Evolutionary conservation across 2,797 vertebrate species (phyloP), one percentile per base, ranked within the genome.

Genomic region (Nyctalus aviator): DNA sequence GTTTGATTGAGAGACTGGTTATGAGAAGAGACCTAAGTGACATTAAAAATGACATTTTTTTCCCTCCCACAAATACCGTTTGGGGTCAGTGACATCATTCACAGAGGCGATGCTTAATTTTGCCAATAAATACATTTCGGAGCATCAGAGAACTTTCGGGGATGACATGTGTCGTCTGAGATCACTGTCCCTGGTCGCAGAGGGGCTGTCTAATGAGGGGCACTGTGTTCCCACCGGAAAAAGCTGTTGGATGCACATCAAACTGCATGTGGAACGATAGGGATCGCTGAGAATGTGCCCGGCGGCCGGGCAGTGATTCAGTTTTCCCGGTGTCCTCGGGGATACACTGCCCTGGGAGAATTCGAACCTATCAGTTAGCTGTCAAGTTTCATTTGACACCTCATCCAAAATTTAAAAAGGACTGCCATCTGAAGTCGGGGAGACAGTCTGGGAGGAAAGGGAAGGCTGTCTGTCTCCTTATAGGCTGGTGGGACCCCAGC

Each of bases 311-410:
- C 95, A 95, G 84, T 88, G 96, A 97, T 95, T 97, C 96, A 69
- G 95, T 95, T 96, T 96, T 89, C 87, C 4, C 35, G 2, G 0
- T 88, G 93, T 97, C 95, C 93, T 97, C 75, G 0, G 95, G 94
- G 94, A 97, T 81, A 82, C 83, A 78, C 72, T 95, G 93, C 92
- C 95, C 95, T 90, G 78, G 83, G 96, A 96, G 96, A 96, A 96
- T 96, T 82, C 95, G 93, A 97, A 95, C 96, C 92, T 95, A 95
- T 97, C 96, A 96, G 91, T 96, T 96, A 97, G 92, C 96, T 95
- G 96, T 97, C 97, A 97, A 96, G 96, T 95, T 96, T 96, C 96
- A 97, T 96, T 95, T 97, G 96, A 96, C 96, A 97, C 92, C 95
- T 97, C 96, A 96, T 97, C 94, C 90, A 96, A 95, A 93, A 95